These are phyloP conservation scores for Panagrolaimus sp. DNA, from an alignment of 1,140 invertebrate species.

Conservation along the genomic window DNA sequence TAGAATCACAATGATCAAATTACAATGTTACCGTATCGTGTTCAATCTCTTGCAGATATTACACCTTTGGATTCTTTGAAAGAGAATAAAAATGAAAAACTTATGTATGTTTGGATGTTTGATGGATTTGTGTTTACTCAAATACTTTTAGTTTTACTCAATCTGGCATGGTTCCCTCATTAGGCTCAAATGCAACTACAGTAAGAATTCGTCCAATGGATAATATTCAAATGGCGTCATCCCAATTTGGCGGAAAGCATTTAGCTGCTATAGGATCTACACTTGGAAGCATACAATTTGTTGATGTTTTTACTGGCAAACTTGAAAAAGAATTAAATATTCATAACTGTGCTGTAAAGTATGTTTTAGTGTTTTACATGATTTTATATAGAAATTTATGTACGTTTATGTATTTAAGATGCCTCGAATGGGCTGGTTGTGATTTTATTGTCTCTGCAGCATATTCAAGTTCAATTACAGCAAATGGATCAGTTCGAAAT, in stretches of 20 bases:
- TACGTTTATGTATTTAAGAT: not conserved
- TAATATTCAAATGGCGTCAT: not conserved
- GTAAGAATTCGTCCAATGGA: constrained; percentile 47
- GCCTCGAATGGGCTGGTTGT: constrained; percentile 40
- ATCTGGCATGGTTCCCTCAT: constrained; percentile 22
- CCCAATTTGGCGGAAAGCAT: constrained; percentile 27
- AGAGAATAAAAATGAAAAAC: not conserved
- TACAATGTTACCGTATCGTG: not conserved
- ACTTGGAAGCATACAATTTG: constrained; percentile 38
- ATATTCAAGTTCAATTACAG: constrained; percentile 41
- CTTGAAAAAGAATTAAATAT: constrained; percentile 36
- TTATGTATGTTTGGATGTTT: not conserved
- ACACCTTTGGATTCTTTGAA: not conserved
- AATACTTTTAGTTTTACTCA: constrained; percentile 32
- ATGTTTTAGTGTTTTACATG: constrained; percentile 1
- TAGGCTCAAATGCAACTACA: constrained; percentile 33
- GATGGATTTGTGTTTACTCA: not conserved
- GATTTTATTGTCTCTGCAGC: constrained; percentile 41
- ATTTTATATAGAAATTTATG: not conserved
- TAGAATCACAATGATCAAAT: constrained; percentile 16
- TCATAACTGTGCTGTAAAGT: constrained; percentile 31
- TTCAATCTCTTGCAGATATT: constrained; percentile 5
- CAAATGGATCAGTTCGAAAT: constrained; percentile 43
- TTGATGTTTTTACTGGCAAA: constrained; percentile 37
- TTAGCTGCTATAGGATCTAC: constrained; percentile 39